Percentiles rank a stretch among this genome's conserved stretches.
phyloP scores from a whole-genome alignment of 1,140 invertebrate genomes.

The Phocides pigmalion region DNA sequence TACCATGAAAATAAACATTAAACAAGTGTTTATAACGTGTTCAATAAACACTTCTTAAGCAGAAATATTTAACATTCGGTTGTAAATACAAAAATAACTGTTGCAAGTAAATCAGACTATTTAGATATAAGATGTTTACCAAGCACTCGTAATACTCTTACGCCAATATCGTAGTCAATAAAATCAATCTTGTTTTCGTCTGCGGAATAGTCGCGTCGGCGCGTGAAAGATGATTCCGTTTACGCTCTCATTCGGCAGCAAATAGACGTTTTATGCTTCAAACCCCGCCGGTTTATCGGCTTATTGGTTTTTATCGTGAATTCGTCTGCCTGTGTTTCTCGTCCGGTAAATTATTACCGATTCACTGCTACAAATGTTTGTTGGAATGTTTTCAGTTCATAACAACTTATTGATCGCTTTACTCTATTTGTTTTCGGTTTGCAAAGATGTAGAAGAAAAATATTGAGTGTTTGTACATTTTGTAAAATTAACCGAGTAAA shows the following conservation, averaged over 20 bases:
- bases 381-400: conserved; percentile 33
- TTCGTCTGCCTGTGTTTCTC: conserved; percentile 62
- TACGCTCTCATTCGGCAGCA: conserved; percentile 57
- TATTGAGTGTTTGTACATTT: no score
- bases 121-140: background rate
- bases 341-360: conserved; percentile 51
- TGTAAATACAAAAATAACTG: no score
- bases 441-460: no score
- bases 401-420: no score
- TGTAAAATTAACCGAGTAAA: no score
- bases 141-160: conserved; percentile 5
- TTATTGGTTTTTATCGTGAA: conserved; percentile 71
- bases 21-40: no score
- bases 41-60: no score
- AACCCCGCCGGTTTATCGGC: conserved; percentile 55
- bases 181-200: conserved; percentile 57
- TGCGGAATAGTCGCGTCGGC: conserved; percentile 35
- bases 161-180: conserved; percentile 40
- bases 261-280: conserved; percentile 56
- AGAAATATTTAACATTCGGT: no score
- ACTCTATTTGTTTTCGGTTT: no score
- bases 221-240: conserved; percentile 63
- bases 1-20: no score
- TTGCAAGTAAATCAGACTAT: no score
- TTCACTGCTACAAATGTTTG: conserved; percentile 55